A percentile compares a stretch with the other conserved stretches of the same genome.
phyloP scores from a whole-genome alignment of 2,113 vertebrate genomes.

The Gambusia affinis region DNA sequence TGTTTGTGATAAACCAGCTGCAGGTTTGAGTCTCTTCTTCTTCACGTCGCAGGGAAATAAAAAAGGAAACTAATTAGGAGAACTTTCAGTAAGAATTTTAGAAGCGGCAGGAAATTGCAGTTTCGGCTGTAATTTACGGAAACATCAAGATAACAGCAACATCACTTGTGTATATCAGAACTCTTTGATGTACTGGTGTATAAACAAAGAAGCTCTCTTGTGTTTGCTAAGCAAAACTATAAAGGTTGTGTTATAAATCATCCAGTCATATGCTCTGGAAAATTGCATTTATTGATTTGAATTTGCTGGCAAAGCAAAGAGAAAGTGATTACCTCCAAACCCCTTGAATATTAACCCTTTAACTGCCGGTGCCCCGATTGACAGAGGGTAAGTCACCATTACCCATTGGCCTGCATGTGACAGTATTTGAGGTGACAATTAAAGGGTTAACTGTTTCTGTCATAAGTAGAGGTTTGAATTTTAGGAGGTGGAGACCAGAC shows the following conservation, averaged over 20 bases:
- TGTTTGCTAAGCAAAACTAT: not conserved
- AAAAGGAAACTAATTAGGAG: constrained; percentile 51
- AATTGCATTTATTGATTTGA: not conserved
- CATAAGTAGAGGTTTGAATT: too few species aligned
- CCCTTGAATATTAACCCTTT: too few species aligned
- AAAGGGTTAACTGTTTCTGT: too few species aligned
- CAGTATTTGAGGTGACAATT: too few species aligned
- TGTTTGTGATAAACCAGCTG: constrained; percentile 21
- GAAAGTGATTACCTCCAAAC: not conserved
- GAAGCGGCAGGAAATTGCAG: constrained; percentile 33
- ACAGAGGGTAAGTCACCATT: too few species aligned
- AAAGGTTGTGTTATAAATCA: not conserved
- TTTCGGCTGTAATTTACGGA: not conserved
- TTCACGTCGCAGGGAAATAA: not conserved
- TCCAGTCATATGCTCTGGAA: not conserved
- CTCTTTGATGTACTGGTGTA: not conserved
- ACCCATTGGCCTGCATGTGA: too few species aligned
- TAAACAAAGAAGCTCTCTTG: not conserved
- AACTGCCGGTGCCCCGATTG: too few species aligned
- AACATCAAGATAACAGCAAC: not conserved
- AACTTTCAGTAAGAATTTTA: constrained; percentile 1
- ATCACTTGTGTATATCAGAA: not conserved
- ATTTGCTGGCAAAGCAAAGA: not conserved
- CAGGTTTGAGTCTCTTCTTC: constrained; percentile 6
- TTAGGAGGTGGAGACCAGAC: too few species aligned